phyloP scores from a whole-genome alignment of 2,113 vertebrate species.

The Erpornis zantholeuca region DNA sequence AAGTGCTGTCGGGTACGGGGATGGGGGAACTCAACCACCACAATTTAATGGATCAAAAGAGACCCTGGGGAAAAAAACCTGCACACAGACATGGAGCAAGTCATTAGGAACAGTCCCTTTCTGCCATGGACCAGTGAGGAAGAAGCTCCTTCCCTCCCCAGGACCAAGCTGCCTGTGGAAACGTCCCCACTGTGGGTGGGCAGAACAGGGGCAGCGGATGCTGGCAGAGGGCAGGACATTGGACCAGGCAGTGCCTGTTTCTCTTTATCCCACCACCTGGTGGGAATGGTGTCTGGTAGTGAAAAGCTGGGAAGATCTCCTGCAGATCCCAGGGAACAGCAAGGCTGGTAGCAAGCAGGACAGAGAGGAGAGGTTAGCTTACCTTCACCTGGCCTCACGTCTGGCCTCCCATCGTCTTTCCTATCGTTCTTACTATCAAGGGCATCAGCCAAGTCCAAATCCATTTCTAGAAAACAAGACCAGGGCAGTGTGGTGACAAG shows the following conservation, averaged over 20 bases:
- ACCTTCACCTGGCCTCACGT: conserved; percentile 61
- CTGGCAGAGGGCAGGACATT: background rate
- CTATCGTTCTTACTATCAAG: conserved; percentile 79
- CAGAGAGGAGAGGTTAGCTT: background rate
- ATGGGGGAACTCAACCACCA: background rate
- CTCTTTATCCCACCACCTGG: too few species aligned
- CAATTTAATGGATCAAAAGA: background rate
- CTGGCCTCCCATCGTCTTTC: background rate
- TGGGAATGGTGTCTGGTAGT: background rate
- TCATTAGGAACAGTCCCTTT: background rate
- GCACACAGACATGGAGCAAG: background rate
- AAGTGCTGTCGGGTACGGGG: background rate
- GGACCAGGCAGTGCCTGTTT: fast-evolving
- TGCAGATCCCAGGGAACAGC: fast-evolving
- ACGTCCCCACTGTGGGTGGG: background rate
- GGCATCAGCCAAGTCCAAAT: conserved; percentile 82
- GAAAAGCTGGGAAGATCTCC: background rate
- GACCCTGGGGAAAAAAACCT: background rate
- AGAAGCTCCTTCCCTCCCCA: background rate
- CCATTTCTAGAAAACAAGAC: conserved; percentile 24
- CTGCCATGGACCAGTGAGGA: background rate
- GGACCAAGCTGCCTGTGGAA: background rate
- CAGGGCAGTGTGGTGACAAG: background rate
- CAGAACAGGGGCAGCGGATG: background rate
- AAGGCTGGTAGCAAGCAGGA: background rate